phyloP scores from a whole-genome alignment of 2,797 vertebrate genomes.

The Pangasius krempfi region DNA sequence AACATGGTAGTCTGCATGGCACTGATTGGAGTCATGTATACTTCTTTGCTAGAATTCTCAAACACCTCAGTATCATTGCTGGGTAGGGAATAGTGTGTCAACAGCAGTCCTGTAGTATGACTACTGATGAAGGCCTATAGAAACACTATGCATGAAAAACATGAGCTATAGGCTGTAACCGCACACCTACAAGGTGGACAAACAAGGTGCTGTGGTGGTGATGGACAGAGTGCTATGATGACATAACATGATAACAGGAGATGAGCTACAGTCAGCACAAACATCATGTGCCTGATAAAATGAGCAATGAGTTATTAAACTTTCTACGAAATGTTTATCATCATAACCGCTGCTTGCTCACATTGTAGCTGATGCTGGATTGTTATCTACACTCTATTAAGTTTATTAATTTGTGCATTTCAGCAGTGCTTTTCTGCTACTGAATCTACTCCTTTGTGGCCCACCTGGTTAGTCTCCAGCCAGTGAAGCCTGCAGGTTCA shows the following conservation, averaged over 20 bases:
- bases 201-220: neutral
- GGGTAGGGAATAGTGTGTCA: neutral
- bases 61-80: neutral
- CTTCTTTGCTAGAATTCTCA: neutral
- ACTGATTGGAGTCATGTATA: neutral
- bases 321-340: neutral
- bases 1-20: neutral
- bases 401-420: neutral
- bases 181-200: neutral
- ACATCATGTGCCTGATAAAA: neutral
- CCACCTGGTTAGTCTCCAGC: neutral
- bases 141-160: too few relatives aligned
- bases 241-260: neutral
- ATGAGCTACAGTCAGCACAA: neutral
- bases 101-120: neutral
- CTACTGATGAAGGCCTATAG: neutral
- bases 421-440: neutral
- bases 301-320: neutral
- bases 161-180: too few relatives aligned
- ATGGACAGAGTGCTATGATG: neutral
- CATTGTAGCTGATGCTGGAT: neutral
- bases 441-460: neutral
- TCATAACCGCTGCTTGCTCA: neutral
- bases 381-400: neutral
- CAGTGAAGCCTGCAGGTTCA: constrained; percentile 28